Conservation (phyloP, 2,113 vertebrate species). For the Petaurus breviceps region DNA sequence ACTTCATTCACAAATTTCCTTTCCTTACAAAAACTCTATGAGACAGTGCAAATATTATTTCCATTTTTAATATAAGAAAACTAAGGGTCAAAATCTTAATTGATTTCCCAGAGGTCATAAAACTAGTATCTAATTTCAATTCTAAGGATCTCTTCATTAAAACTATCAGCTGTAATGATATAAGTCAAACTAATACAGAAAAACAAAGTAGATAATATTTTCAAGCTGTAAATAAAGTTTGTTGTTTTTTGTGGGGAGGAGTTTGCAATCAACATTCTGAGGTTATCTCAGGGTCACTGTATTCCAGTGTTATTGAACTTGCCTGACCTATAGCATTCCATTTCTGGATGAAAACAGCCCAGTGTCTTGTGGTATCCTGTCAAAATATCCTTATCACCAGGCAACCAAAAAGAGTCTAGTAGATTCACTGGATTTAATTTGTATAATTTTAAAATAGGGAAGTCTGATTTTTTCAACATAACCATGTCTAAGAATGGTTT, state of each 20-base stretch:
- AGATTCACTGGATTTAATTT: not conserved
- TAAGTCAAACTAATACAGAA: not conserved
- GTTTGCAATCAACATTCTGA: not conserved
- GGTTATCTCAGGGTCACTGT: not conserved
- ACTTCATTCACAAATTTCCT: not conserved
- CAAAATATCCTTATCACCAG: not conserved
- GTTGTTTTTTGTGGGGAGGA: not conserved
- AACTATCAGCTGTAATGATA: not conserved
- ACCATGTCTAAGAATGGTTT: not conserved
- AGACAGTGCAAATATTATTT: not conserved
- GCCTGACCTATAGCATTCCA: not conserved
- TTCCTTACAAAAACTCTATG: not conserved
- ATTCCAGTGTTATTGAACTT: not conserved
- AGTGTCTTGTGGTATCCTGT: not conserved
- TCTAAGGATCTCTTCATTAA: not conserved
- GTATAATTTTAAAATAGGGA: not conserved
- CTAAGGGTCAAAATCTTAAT: not conserved
- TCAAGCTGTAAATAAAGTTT: not conserved
- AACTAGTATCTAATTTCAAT: not conserved
- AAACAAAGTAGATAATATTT: not conserved
- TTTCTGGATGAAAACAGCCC: not conserved
- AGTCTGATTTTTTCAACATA: not conserved
- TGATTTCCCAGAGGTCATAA: not conserved
- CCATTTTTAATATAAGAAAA: not conserved
- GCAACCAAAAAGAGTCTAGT: not conserved